A percentile compares a stretch with the other conserved stretches of the same genome.
Evolutionary conservation across 2,797 vertebrate species (phyloP).

Genomic region (Danio choprae): DNA sequence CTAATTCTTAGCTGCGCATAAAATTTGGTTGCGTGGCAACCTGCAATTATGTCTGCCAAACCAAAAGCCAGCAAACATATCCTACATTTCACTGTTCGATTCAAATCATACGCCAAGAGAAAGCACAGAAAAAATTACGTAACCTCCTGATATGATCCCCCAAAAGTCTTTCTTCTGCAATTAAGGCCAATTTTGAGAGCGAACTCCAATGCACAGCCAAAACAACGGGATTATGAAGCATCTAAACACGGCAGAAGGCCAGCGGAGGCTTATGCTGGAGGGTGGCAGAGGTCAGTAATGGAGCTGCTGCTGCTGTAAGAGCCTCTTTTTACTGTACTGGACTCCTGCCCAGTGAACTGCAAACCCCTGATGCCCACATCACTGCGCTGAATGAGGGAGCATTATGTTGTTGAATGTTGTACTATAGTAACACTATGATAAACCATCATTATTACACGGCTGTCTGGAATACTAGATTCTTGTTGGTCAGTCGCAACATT

Average conservation of each 20-base stretch:
- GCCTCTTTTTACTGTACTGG: not conserved
- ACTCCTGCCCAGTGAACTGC: slow-evolving; percentile 28
- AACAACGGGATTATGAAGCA: slow-evolving; percentile 2
- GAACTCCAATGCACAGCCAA: not conserved
- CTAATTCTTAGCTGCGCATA: slow-evolving; percentile 71
- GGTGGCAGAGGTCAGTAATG: slow-evolving; percentile 40
- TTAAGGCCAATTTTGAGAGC: not conserved
- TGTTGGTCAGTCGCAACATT: too few relatives aligned
- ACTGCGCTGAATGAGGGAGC: slow-evolving; percentile 3
- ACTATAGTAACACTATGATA: not conserved
- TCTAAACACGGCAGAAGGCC: slow-evolving; percentile 16
- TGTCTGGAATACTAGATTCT: too few relatives aligned
- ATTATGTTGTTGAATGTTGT: not conserved
- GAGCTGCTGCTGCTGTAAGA: slow-evolving; percentile 8
- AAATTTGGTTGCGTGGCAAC: slow-evolving; percentile 78
- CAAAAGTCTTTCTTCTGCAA: not conserved
- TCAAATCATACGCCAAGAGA: slow-evolving; percentile 50
- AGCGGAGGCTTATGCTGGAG: slow-evolving; percentile 19
- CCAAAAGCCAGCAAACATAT: slow-evolving; percentile 68
- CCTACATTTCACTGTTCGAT: slow-evolving; percentile 50
- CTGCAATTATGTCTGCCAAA: slow-evolving; percentile 72
- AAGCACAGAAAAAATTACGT: slow-evolving; percentile 13
- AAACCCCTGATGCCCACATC: slow-evolving; percentile 33
- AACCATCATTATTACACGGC: too few relatives aligned
- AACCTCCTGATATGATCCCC: not conserved